Base-by-base conservation (phyloP, 2,113 vertebrate species). In the Takifugu flavidus region DNA sequence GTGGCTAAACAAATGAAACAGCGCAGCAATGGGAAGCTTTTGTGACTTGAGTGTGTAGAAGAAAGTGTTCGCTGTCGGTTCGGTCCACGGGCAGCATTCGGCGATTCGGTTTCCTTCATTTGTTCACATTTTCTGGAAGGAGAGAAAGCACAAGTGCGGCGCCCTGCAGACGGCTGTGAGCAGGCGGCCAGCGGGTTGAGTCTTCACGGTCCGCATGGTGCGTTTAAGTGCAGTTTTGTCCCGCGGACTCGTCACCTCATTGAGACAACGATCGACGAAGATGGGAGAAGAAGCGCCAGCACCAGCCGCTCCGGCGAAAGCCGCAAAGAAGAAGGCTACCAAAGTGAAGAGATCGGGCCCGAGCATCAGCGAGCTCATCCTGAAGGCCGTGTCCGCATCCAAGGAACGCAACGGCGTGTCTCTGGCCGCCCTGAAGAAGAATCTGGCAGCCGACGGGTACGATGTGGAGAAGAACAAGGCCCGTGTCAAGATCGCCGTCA, bases 151-250 rank as follows among this genome's bases (percentile, higher is more conserved):
- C 20, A 20, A 20, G 20, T 20, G 20, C 20, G 20, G 12, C 42
- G 4, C 3, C 25, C 4, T 50, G 45, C 13, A 26, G 4, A 53
- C 49, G 0, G 7, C 20, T 4, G 12, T 1, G 4, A 15, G 4
- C 14, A 68, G 47, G 6, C 2, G 43, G 28, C 0, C 20, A 13
- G 15, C 1, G 42, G 2, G 15, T 58, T 70, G 62, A 76, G 34
- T 71, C 74, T 71, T 49, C 39, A 70, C 25, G 67, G 73, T 71
- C 66, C 73, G 66, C 67, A 70, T 66, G 62, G 4, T 56, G 73
- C 42, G 57, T 75, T 75, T 42, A 66, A 25, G 43, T 15, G 4
- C 54, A 10, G 1, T 10, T 25, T 8, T 51, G 11, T 2, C 0
- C 7, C 13, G 8, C 14, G 34, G 14, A 1, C n/a, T 25, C 31